Evolutionary conservation across 1,140 invertebrate species (phyloP).

Genomic region (Orchesella cincta): DNA sequence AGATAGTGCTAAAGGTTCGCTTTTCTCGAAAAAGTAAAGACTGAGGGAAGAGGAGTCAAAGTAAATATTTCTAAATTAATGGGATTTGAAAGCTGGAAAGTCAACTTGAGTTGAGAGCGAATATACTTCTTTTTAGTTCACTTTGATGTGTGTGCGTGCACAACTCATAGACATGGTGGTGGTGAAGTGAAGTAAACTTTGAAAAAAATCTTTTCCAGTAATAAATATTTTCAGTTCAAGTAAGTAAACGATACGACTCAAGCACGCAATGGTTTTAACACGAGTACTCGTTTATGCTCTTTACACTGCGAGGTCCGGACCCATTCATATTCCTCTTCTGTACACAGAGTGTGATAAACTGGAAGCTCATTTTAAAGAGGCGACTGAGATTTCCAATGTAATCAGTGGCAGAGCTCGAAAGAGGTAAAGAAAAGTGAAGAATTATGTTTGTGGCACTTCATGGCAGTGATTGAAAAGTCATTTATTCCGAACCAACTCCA

Average conservation of each 20-base stretch:
- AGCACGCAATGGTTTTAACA: too few species aligned
- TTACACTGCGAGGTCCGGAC: too few species aligned
- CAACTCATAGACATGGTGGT: not conserved
- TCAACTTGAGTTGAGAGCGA: not conserved
- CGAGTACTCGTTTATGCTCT: too few species aligned
- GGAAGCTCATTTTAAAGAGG: too few species aligned
- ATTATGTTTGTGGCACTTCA: not conserved
- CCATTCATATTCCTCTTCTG: too few species aligned
- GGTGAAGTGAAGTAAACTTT: not conserved
- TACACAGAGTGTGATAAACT: too few species aligned
- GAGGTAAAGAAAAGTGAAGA: constrained; percentile 9
- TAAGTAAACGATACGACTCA: not conserved
- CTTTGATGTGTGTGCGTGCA: too few species aligned
- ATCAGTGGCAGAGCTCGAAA: not conserved
- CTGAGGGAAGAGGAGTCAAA: not conserved
- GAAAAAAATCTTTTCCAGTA: not conserved
- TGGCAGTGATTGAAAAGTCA: constrained; percentile 24
- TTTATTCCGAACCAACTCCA: not conserved
- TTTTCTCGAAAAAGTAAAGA: not conserved
- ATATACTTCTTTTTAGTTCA: not conserved
- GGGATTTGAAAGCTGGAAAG: not conserved
- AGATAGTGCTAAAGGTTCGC: too few species aligned
- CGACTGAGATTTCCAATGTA: too few species aligned
- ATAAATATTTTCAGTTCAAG: not conserved
- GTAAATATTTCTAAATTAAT: not conserved